These are phyloP conservation scores for Marmota monax DNA, from an alignment of 2,113 vertebrate species.

Conservation along the genomic window DNA sequence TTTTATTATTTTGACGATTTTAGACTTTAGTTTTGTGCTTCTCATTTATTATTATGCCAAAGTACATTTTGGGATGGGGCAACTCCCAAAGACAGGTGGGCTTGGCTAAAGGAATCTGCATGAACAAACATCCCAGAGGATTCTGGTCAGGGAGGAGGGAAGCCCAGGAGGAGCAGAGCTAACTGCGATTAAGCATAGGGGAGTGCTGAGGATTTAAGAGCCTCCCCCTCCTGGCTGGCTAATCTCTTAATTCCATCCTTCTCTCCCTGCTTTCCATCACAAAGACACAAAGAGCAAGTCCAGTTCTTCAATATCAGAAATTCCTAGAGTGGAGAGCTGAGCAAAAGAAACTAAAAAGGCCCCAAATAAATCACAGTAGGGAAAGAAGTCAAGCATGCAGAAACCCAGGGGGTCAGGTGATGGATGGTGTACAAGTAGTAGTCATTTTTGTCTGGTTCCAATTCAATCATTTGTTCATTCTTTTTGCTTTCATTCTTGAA, in stretches of 20 bases:
- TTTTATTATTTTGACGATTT: background rate
- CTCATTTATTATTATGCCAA: background rate
- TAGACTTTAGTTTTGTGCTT: background rate
- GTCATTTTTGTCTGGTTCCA: background rate
- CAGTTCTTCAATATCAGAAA: background rate
- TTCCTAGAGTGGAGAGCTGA: background rate
- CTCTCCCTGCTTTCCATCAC: background rate
- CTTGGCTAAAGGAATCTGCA: background rate
- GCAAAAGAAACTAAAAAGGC: background rate
- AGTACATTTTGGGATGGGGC: background rate
- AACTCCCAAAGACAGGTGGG: background rate
- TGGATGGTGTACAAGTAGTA: background rate
- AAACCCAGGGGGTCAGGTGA: background rate
- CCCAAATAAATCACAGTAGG: background rate
- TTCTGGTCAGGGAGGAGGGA: background rate
- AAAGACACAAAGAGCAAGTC: constrained; percentile 30
- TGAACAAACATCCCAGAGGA: background rate
- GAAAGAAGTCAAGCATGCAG: background rate
- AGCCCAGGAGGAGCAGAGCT: background rate
- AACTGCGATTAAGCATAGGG: fast-evolving
- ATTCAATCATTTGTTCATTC: background rate
- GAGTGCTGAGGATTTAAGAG: background rate
- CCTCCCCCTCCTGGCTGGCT: background rate
- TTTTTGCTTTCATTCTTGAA: background rate
- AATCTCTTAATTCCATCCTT: background rate